phyloP scores from a whole-genome alignment of 2,888 invertebrate species.

The Ochropleura leucogaster region DNA sequence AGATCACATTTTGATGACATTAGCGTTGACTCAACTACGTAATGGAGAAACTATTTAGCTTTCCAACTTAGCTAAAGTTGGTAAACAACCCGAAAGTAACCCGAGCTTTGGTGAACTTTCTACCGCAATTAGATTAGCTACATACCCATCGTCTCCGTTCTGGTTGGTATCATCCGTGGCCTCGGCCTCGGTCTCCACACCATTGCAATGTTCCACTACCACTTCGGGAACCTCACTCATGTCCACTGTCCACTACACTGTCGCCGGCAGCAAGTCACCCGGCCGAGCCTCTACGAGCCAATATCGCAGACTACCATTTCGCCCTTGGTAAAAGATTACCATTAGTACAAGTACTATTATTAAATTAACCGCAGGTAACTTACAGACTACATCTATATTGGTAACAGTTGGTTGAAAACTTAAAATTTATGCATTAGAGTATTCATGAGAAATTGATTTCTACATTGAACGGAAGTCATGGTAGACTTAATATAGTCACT shows the following conservation, averaged over 20 bases:
- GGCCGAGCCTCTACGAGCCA: conserved; percentile 78
- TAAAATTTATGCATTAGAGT: conserved; percentile 24
- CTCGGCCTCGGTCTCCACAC: conserved; percentile 77
- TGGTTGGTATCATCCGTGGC: conserved; percentile 72
- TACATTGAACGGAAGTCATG: not conserved
- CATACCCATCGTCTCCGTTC: conserved; percentile 84
- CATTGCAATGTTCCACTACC: conserved; percentile 85
- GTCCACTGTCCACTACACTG: conserved; percentile 69
- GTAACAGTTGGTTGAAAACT: conserved; percentile 30
- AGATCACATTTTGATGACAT: conserved; percentile 37
- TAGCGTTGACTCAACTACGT: conserved; percentile 26
- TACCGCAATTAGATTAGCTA: conserved; percentile 40
- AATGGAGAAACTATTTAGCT: conserved; percentile 37
- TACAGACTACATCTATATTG: conserved; percentile 76
- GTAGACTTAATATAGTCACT: not conserved
- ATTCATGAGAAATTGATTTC: not conserved
- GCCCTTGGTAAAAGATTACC: conserved; percentile 89
- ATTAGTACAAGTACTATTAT: conserved; percentile 87
- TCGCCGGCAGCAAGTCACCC: conserved; percentile 72
- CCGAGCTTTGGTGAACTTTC: conserved; percentile 46
- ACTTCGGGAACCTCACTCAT: conserved; percentile 86
- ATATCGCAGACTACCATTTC: conserved; percentile 83
- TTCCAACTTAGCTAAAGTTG: conserved; percentile 30
- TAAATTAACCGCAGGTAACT: conserved; percentile 89
- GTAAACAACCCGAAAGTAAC: conserved; percentile 19